Conservation (phyloP, 2,797 vertebrate genomes). For the Mormyrops boulengeri region DNA sequence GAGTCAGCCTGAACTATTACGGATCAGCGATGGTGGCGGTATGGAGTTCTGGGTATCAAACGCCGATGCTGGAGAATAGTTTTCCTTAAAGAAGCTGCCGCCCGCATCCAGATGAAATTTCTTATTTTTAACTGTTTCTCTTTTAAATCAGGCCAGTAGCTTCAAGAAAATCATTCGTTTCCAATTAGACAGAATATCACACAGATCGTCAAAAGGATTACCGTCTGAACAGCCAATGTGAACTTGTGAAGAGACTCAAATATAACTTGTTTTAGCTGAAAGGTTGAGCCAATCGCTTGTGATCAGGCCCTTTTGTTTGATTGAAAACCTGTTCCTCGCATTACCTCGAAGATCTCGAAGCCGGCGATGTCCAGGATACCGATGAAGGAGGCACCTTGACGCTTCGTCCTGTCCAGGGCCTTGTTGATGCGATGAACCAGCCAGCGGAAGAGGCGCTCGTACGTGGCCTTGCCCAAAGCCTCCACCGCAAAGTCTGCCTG, state of each 20-base stretch:
- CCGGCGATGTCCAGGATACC: slow-evolving; percentile 97
- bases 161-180: not conserved
- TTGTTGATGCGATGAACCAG: slow-evolving; percentile 93
- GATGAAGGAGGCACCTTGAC: slow-evolving; percentile 97
- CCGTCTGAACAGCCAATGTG: not conserved
- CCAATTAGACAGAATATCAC: not conserved
- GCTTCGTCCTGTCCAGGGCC: slow-evolving; percentile 91
- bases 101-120: not conserved
- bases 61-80: not conserved
- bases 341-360: slow-evolving; percentile 73
- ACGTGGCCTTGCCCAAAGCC: slow-evolving; percentile 91
- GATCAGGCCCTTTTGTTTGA: not conserved
- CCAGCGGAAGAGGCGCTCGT: slow-evolving; percentile 96
- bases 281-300: not conserved
- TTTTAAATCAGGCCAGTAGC: not conserved
- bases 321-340: not conserved
- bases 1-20: not conserved
- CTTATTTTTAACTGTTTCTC: not conserved
- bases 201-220: not conserved
- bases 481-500: slow-evolving; percentile 97
- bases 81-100: not conserved
- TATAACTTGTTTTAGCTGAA: not conserved
- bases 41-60: not conserved
- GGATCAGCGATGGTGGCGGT: no score
- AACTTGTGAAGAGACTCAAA: not conserved